Evolutionary conservation across 2,113 vertebrate genomes (phyloP).

Genomic region (Tylochromis polylepis): DNA sequence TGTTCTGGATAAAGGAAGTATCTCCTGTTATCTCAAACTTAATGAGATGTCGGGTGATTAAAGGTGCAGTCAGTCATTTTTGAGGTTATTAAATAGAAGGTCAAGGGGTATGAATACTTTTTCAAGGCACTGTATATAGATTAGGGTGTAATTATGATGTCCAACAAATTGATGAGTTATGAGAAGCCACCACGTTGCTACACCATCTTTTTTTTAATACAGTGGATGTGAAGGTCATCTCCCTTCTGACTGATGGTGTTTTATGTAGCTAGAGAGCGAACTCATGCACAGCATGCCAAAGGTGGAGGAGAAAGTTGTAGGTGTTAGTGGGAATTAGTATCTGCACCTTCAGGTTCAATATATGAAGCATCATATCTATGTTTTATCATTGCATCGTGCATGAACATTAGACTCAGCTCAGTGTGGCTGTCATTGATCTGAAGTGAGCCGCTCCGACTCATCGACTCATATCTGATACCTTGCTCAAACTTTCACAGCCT

Average conservation of each 20-base stretch:
- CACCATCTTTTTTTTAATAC: not conserved
- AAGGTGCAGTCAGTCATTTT: too few relatives aligned
- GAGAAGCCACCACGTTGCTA: not conserved
- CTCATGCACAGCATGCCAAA: not conserved
- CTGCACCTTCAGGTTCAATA: accelerated
- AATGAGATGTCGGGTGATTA: too few relatives aligned
- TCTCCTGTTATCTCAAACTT: too few relatives aligned
- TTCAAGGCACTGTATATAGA: not conserved
- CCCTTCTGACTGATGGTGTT: not conserved
- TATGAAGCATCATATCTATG: too few relatives aligned
- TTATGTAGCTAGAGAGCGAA: not conserved
- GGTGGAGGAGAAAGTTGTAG: not conserved
- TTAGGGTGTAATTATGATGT: not conserved
- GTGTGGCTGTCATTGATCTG: too few relatives aligned
- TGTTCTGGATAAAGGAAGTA: too few relatives aligned
- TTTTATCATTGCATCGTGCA: too few relatives aligned
- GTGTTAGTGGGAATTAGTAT: not conserved
- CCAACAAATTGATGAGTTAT: not conserved
- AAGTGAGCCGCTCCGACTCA: too few relatives aligned
- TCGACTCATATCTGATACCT: too few relatives aligned
- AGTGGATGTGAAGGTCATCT: not conserved
- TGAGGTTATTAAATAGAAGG: not conserved
- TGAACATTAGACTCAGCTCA: too few relatives aligned
- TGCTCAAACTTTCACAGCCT: too few relatives aligned
- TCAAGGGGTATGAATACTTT: not conserved